Base-by-base conservation (phyloP, 2,113 vertebrate species). In the Mus musculus region DNA sequence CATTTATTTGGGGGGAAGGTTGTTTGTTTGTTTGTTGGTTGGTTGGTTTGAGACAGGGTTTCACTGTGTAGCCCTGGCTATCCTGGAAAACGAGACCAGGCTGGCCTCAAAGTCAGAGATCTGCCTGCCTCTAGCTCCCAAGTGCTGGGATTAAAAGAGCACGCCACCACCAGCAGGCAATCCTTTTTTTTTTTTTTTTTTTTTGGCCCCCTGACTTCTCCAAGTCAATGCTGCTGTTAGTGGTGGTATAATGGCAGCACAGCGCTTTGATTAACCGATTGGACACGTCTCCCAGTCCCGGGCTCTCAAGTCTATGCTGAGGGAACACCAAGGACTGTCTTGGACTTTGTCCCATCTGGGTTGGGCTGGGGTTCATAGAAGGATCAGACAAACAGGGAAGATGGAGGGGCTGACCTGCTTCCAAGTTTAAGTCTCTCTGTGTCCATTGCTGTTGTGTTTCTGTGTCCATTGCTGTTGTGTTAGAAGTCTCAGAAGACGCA, bases 231-330 rank as follows among this genome's bases (percentile, higher is more conserved):
- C 69, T 61, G 0, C 14, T 56, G 10, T 59, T 52, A 61, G 16
- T 13, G 14, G 4, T 13, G 19, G 4, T 88, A 42, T 24, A n/a
- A 87, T 36, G 52, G 49, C 42, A 16, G 52, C 77, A 85, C 5
- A 19, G 42, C 20, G 12, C 59, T 20, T 36, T 33, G 42, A 16
- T 0, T 17, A 33, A 26, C 28, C 33, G 63, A 7, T 13, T 73
- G 19, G 28, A 19, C 6, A 1, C 54, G 33, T 20, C 30, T 49
- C 59, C 33, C 2, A 0, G 9, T 2, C 3, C 3, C 5, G 22
- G 33, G 14, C 33, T 28, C 24, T 63, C 72, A 9, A 52, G 20
- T 76, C 87, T 59, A 1, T 7, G 6, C 52, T n/a, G 49, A 72
- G 72, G 6, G 33, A 52, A 52, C 76, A 61, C 17, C 0, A 49